Evolutionary conservation across 2,113 vertebrate genomes (phyloP).

Genomic region (Misgurnus mizolepis): DNA sequence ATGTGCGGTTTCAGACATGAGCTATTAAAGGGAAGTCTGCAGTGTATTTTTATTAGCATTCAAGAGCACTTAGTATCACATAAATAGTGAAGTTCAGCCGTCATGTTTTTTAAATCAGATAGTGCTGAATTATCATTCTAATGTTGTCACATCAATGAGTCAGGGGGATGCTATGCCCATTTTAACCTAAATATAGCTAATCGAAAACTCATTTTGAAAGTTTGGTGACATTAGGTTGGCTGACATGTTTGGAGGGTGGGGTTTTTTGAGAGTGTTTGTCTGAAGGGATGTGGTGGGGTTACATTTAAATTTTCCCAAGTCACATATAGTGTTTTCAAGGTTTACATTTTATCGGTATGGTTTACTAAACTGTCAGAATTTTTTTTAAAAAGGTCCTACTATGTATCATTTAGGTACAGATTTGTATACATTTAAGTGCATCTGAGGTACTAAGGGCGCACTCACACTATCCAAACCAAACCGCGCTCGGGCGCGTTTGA

Average conservation of each 20-base stretch:
- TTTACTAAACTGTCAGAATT: too few species aligned
- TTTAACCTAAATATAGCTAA: neutral
- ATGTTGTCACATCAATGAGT: neutral
- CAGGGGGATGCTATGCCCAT: too few species aligned
- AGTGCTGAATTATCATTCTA: neutral
- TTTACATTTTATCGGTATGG: too few species aligned
- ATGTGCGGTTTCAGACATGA: neutral
- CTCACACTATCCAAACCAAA: too few species aligned
- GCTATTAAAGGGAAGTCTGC: slow-evolving; percentile 59
- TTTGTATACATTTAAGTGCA: too few species aligned
- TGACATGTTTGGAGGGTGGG: neutral
- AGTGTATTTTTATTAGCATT: slow-evolving; percentile 50
- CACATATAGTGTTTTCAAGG: too few species aligned
- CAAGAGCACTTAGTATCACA: slow-evolving; percentile 51
- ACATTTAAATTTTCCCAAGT: too few species aligned
- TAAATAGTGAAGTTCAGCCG: slow-evolving; percentile 51
- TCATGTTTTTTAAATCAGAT: slow-evolving; percentile 15
- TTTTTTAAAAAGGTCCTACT: too few species aligned
- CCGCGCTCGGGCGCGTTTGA: too few species aligned
- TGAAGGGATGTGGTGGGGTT: neutral
- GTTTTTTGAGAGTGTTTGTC: too few species aligned
- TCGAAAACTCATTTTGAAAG: neutral
- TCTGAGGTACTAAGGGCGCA: too few species aligned
- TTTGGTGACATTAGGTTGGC: neutral
- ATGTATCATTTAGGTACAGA: too few species aligned